Evolutionary conservation across 2,797 vertebrate genomes (phyloP), one percentile per base, ranked within the genome.

Genomic region (Trachurus trachurus): DNA sequence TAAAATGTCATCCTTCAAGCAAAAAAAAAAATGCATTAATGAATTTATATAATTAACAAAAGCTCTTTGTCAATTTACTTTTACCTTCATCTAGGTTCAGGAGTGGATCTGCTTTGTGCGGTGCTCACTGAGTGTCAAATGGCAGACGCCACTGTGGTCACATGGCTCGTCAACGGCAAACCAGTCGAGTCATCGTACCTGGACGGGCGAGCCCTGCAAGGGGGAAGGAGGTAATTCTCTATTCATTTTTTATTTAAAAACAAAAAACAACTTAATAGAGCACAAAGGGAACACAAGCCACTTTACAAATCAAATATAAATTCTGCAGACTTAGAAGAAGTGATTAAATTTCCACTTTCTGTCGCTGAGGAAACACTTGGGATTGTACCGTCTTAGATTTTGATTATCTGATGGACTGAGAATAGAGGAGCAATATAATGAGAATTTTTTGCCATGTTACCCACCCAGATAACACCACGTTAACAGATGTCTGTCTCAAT

Each of bases 151-250:
- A 96, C 96, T 0, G 11, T 80, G 7, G 95, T 99, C 79, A 95
- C 90, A 67, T 99, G 98, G 98, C 79, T 92, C 6, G 94, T 96
- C 21, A 95, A 97, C 31, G 76, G 90, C 73, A 94, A 91, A 6
- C 58, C 60, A 0, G 47, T 97, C 45, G 84, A 95, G 0, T 29
- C 65, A 0, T 93, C 94, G 7, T 96, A 96, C 89, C 91, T 91
- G 1, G 75, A 82, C 53, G 90, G 74, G 29, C 94, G 96, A 1
- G 93, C 95, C 64, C 88, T 89, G 0, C 90, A 96, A 75, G 94
- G 94, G 0, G 78, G 66, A 1, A 84, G 85, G 59, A 95, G 91
- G 98, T 98, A 95, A 95, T 85, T 26, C 44, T 34, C 52, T 2
- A 26, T 56, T 61, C 29, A 11, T n/a, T 65, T 76, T 34, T 19